Evolutionary conservation across 2,113 vertebrate species (phyloP).

Genomic region (Paracanthobrama guichenoti): DNA sequence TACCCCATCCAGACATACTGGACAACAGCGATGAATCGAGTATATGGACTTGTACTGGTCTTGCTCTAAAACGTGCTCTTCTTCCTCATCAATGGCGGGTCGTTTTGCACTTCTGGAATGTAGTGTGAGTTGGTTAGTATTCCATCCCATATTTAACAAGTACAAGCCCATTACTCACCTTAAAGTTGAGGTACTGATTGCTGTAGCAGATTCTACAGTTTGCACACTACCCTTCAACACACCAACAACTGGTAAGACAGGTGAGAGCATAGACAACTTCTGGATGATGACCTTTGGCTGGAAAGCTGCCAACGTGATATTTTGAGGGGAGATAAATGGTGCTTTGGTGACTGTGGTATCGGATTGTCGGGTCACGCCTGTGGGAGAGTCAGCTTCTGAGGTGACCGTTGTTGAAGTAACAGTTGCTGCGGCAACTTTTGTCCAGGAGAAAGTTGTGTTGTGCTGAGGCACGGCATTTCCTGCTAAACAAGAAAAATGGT

Average conservation of each 20-base stretch:
- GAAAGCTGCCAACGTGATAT: neutral
- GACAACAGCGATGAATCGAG: slow-evolving; percentile 72
- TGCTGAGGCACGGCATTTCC: neutral
- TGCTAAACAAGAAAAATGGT: neutral
- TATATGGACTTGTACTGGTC: slow-evolving; percentile 73
- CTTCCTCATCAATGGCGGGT: slow-evolving; percentile 13
- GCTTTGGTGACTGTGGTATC: neutral
- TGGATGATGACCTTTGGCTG: slow-evolving; percentile 38
- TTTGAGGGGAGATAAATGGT: neutral
- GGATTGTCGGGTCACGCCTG: neutral
- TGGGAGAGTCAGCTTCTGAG: neutral
- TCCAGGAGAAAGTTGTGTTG: neutral
- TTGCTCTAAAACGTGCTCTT: slow-evolving; percentile 64
- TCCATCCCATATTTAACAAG: neutral
- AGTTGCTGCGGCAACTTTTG: neutral
- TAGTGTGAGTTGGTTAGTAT: neutral
- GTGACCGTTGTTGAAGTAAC: neutral
- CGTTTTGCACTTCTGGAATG: slow-evolving; percentile 39
- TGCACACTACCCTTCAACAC: neutral
- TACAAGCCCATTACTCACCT: slow-evolving; percentile 27
- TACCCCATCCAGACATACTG: slow-evolving; percentile 74
- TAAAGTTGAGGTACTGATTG: neutral
- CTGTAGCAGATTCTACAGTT: neutral
- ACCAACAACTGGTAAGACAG: neutral
- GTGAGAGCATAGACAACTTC: neutral